phyloP scores from a whole-genome alignment of 2,888 invertebrate species.

The Nesidiocoris tenuis region DNA sequence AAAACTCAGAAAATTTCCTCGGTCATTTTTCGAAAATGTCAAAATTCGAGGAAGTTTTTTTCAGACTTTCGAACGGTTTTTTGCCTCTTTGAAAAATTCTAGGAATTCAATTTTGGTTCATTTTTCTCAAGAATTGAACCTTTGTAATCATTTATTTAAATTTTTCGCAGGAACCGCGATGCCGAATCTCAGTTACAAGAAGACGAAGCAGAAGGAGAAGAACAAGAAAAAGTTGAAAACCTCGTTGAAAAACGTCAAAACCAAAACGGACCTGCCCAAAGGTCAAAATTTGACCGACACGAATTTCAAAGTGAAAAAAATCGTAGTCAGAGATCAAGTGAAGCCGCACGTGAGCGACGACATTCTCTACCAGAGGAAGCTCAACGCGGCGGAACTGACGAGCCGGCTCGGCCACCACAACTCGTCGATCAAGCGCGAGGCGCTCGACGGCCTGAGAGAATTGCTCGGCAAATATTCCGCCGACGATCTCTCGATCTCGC shows the following conservation, averaged over 20 bases:
- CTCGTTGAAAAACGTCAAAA: conserved; percentile 54
- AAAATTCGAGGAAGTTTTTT: too few relatives aligned
- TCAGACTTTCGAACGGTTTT: too few relatives aligned
- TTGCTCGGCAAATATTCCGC: conserved; percentile 56
- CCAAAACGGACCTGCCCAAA: conserved; percentile 70
- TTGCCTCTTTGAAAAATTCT: too few relatives aligned
- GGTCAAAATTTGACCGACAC: conserved; percentile 87
- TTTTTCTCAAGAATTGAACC: too few relatives aligned
- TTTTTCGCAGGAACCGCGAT: too few relatives aligned
- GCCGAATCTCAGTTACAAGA: conserved; percentile 53
- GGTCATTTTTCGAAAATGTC: too few relatives aligned
- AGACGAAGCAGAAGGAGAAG: conserved; percentile 78
- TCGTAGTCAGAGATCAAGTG: conserved; percentile 77
- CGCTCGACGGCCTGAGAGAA: conserved; percentile 60
- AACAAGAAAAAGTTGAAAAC: conserved; percentile 85
- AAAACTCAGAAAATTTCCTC: too few relatives aligned
- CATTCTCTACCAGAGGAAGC: conserved; percentile 66
- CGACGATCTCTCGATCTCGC: conserved; percentile 60
- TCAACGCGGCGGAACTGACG: conserved; percentile 64
- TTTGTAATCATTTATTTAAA: too few relatives aligned
- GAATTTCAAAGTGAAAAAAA: conserved; percentile 84
- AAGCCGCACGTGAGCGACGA: conserved; percentile 60
- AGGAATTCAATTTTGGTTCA: too few relatives aligned
- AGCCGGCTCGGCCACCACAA: conserved; percentile 74
- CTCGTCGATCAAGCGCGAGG: conserved; percentile 65